Conservation (phyloP, 2,888 invertebrate genomes). For the Melanchra persicariae region DNA sequence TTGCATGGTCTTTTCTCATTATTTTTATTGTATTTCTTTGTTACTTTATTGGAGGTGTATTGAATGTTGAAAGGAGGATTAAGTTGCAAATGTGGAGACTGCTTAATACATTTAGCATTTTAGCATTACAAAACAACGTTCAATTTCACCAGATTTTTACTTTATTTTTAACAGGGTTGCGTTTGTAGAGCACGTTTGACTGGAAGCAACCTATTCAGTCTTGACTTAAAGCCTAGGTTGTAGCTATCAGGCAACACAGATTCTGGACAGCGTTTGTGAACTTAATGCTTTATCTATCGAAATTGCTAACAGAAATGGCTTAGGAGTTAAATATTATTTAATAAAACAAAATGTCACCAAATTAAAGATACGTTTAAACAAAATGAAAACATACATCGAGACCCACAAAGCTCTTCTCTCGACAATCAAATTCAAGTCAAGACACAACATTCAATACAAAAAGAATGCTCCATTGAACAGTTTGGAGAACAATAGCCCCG, state of each 20-base stretch:
- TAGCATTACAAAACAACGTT: background rate
- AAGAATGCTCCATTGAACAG: constrained; percentile 16
- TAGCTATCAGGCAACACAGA: too few species aligned
- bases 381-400: background rate
- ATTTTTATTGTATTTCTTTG: background rate
- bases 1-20: background rate
- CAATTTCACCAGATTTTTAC: background rate
- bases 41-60: background rate
- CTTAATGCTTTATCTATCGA: too few species aligned
- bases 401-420: background rate
- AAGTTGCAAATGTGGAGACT: background rate
- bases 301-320: too few species aligned
- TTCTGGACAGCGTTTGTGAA: too few species aligned
- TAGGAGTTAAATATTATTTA: too few species aligned
- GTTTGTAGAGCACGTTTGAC: background rate
- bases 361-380: background rate
- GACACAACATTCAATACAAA: constrained; percentile 5
- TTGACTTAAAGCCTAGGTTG: background rate
- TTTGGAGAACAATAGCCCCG: constrained; percentile 49
- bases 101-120: background rate
- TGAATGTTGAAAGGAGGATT: background rate
- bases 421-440: background rate
- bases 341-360: background rate
- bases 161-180: too few species aligned
- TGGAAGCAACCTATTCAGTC: background rate